A percentile compares a stretch with the other conserved stretches of the same genome.
phyloP scores from a whole-genome alignment of 1,140 invertebrate species.

The Mercenaria mercenaria region DNA sequence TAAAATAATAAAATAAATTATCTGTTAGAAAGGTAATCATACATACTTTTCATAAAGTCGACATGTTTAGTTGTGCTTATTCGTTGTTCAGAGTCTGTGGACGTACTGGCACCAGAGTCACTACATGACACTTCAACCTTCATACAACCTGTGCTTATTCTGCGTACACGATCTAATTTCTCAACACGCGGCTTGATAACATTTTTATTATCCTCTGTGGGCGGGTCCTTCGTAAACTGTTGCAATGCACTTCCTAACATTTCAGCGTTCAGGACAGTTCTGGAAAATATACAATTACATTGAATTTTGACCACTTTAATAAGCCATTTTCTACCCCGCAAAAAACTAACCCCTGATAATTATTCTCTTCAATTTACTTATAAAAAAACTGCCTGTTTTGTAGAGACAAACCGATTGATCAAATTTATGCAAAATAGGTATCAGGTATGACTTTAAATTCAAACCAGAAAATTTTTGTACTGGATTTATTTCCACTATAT shows the following conservation, averaged over 20 bases:
- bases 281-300: conserved; percentile 19
- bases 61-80: conserved; percentile 44
- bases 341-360: too few relatives aligned
- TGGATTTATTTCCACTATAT: too few relatives aligned
- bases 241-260: conserved; percentile 74
- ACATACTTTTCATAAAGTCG: conserved; percentile 56
- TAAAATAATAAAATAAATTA: too few relatives aligned
- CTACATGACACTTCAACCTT: conserved; percentile 80
- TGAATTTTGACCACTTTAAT: too few relatives aligned
- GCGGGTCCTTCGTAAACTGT: conserved; percentile 81
- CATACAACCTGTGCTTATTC: conserved; percentile 86
- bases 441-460: too few relatives aligned
- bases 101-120: background rate
- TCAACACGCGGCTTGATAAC: conserved; percentile 84
- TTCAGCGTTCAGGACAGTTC: conserved; percentile 71
- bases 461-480: too few relatives aligned
- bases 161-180: conserved; percentile 76
- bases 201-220: conserved; percentile 75
- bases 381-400: too few relatives aligned
- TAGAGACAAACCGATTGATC: too few relatives aligned
- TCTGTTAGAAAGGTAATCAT: too few relatives aligned
- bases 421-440: too few relatives aligned
- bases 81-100: conserved; percentile 38
- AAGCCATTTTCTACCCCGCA: too few relatives aligned
- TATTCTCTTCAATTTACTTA: too few relatives aligned